Base-by-base conservation (phyloP, 30 jellyfish, hydroid and myxozoan species). In the Catostylus mosaicus region DNA sequence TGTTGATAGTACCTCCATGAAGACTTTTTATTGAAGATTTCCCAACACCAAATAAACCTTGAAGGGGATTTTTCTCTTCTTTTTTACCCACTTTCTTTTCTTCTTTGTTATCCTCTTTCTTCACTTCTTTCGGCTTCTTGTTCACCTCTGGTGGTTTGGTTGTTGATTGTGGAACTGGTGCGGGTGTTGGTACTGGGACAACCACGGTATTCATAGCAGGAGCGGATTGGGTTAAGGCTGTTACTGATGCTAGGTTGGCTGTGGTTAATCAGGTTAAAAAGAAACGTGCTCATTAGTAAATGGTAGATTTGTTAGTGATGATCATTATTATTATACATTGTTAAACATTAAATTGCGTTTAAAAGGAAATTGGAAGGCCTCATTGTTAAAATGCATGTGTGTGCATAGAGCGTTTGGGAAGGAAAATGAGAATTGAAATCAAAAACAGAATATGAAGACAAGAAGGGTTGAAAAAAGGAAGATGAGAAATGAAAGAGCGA, bases 1-100 rank as follows among this genome's bases (percentile, higher is more conserved):
- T 59, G 70, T 30, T 50, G 24, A 30, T 77, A 59, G 23, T 84
- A 90, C 97, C 97, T 90, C 97, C 97, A 59, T 90, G 97, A n/a
- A 90, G 88, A 43, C 91, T 78, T 50, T 90, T 94, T 16, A 63
- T 69, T 29, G 96, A 59, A 36, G 86, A 86, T 30, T 73, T 78
- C 43, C 91, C 91, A 43, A 63, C 89, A 57, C 92, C 97, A 71
- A 83, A 86, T 5, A 67, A 72, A 33, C 87, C 87, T 16, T 14
- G 88, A 34, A 82, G 65, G 6, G 84, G 83, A 65, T 81, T 89
- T 12, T 52, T 37, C 82, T 80, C 46, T 51, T 73, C 48, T 57
- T 73, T 61, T 24, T 38, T 31, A 5, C 14, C 26, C 71, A 19
- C 38, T 40, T 67, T 47, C 32, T 30, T 84, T 26, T 68, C 30